These are phyloP conservation scores for Peucedramus taeniatus DNA, from an alignment of 2,113 vertebrate species.

Conservation along the genomic window DNA sequence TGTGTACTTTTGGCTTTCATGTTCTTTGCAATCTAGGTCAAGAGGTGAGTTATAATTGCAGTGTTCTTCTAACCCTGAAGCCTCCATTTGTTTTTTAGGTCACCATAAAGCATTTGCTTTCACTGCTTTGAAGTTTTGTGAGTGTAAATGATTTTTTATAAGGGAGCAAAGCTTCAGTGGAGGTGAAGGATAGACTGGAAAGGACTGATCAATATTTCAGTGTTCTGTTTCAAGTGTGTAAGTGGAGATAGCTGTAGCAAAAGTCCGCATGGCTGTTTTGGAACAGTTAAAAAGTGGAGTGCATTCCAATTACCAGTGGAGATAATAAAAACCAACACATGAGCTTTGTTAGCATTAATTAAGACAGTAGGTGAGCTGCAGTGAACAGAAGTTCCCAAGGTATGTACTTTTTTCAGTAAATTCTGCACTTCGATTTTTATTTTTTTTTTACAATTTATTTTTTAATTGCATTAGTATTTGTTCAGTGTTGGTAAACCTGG, in stretches of 20 bases:
- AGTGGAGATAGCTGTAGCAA: background rate
- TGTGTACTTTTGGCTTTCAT: background rate
- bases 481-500: background rate
- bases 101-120: slow-evolving; percentile 16
- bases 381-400: background rate
- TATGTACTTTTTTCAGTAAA: background rate
- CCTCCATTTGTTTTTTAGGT: slow-evolving; percentile 18
- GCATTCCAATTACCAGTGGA: background rate
- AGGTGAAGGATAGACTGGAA: background rate
- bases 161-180: background rate
- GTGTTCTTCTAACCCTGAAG: background rate
- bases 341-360: background rate
- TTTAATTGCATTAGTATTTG: background rate
- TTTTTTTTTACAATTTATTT: background rate
- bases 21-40: slow-evolving; percentile 25
- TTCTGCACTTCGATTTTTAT: background rate
- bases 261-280: background rate
- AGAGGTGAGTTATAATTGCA: slow-evolving; percentile 24
- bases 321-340: background rate
- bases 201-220: background rate
- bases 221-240: background rate
- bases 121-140: background rate
- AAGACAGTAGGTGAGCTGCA: background rate
- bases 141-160: background rate
- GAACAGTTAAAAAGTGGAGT: background rate